Evolutionary conservation across 2,888 invertebrate species (phyloP), one percentile per base, ranked within the genome.

Genomic region (Orthosia gothica): DNA sequence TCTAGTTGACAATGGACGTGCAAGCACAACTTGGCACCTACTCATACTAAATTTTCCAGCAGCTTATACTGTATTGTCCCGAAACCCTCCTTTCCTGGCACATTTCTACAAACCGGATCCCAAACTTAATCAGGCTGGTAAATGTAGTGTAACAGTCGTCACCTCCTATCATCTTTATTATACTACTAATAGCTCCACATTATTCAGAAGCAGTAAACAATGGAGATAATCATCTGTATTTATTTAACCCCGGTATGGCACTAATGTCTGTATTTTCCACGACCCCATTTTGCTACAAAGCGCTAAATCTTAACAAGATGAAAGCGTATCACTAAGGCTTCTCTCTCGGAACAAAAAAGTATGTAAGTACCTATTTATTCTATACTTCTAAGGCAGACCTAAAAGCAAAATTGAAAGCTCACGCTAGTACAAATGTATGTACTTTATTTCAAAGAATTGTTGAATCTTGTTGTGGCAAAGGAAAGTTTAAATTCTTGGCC

Each of bases 251-350:
- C 16, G 18, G 18, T 54, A 55, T 40, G 32, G n/a, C 9, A 32
- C 49, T 49, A 47, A 63, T 73, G 23, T 32, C 50, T 58, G 23
- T 55, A 52, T 52, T 55, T 67, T 71, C 20, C 26, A 23, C 40
- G 58, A 80, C 55, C 66, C 40, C 32, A 13, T 74, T 81, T 54
- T 45, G 32, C 40, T 26, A 63, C 62, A 82, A 71, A 45, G 63
- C 62, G 63, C n/a, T 50, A 54, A 49, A 67, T 55, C 49, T 45
- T 52, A 79, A 67, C 40, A 72, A 72, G 58, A 79, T 80, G 20
- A 79, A 71, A 72, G 55, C 63, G 12, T 63, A 47, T 23, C 55
- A 63, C 58, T 45, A 26, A 50, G 47, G 52, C 65, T 70, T 66
- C 49, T 26, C 61, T n/a, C 18, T 59, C 15, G 57, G 50, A 65